Base-by-base conservation (phyloP, 2,797 vertebrate species). In the Anguilla marmorata region DNA sequence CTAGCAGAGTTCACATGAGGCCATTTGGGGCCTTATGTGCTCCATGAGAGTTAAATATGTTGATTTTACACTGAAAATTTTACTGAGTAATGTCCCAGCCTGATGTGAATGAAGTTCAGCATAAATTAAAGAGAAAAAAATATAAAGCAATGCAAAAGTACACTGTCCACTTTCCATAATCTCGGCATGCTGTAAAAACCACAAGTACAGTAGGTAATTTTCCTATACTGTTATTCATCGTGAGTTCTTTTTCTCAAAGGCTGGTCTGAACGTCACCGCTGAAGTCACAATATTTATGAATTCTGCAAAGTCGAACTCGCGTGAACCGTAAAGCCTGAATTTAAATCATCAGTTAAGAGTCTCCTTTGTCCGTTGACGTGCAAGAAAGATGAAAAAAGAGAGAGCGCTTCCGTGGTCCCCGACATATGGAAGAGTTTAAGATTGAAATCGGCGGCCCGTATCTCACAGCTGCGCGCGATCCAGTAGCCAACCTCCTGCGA, bases 381-480 rank as follows among this genome's bases (percentile, higher is more conserved):
- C n/a, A 76, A 72, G 69, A 76, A 76, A 41, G 19, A 12, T 6
- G 30, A 30, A 74, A 30, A 37, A 8, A 37, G 69, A 8, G 24
- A 5, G 60, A n/a, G 24, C n/a, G 6, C 63, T 19, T 30, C 69
- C 27, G 16, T 7, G 33, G 72, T 19, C 37, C 2, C 74, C 14
- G 74, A 41, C 33, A 76, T 76, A 76, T 76, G 74, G 74, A 19
- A 41, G 33, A 76, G 74, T 76, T 76, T 76, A 76, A 76, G 74
- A 76, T 41, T 76, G 14, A 76, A 76, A 76, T 41, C 33, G 37
- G 33, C 19, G 33, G 74, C 74, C 33, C 74, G 7, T 76, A 76
- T 76, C 33, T 41, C 74, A 41, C 74, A 37, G 11, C 74, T 76
- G 74, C 33, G 16, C 74, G 14, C 14, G 74, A 41, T 9, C 12